Base-by-base conservation (phyloP, 2,888 invertebrate genomes). In the Kuschelorhynchus macadamiae region DNA sequence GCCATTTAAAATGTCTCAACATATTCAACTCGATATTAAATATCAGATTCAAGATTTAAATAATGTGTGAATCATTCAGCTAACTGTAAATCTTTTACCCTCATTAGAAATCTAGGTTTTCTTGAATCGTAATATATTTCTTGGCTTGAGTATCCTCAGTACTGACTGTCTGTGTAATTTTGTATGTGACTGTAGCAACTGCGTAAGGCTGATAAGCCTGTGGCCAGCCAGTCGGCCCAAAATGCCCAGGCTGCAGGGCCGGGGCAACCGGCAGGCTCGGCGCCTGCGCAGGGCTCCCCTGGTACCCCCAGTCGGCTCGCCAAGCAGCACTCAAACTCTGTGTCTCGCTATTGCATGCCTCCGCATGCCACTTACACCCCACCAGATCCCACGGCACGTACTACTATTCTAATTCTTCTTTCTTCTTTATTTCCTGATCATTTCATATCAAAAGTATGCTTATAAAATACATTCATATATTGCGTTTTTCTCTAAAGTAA, bases 321-420 rank as follows among this genome's bases (percentile, higher is more conserved):
- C 76, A 82, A 82, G 81, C 82, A 82, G 81, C 84, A 82, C 81
- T 80, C 81, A 81, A 82, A 81, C 80, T 82, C 83, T 83, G 83
- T 83, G 83, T 87, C 85, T 82, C 86, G 87, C 81, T 87, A 87
- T 84, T 87, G 87, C 85, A 87, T 87, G 87, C 87, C 87, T 81
- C 86, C 86, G 83, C 87, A 87, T 85, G 87, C 87, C 77, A 86
- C 86, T 81, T 87, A 86, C 85, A 86, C 86, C 81, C 85, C 87
- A 84, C 87, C 87, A 76, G 86, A 86, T 81, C 87, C 86, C 82
- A 87, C 86, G 87, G 87, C 87, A 87, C 85, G 87, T 87, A 87
- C 85, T 67, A 42, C 57, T 30, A 20, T 56, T 41, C 57, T 16
- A 60, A 56, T 79, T 79, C 79, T 80, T 79, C 76, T 79, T 78